phyloP scores from a whole-genome alignment of 1,140 invertebrate genomes.

The Conopomorpha cramerella region DNA sequence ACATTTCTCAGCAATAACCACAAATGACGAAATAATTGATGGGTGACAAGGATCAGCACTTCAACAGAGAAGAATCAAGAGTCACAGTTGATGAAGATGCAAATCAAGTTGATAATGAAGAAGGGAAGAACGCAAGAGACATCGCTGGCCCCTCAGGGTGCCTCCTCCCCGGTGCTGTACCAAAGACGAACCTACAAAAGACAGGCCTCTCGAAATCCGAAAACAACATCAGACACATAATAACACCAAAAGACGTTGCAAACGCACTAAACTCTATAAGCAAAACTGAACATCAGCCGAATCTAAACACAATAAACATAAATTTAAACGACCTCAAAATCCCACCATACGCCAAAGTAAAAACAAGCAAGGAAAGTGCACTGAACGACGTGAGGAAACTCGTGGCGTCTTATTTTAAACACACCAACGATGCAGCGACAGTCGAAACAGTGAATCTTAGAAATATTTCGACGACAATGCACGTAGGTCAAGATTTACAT shows the following conservation, averaged over 20 bases:
- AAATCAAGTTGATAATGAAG: no score
- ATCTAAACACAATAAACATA: conserved; percentile 2
- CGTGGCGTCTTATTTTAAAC: not conserved
- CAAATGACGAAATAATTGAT: no score
- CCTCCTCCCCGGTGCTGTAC: no score
- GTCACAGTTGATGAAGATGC: no score
- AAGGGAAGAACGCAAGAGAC: no score
- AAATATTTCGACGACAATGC: not conserved
- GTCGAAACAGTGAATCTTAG: not conserved
- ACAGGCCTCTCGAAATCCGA: conserved; percentile 41
- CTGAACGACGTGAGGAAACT: not conserved
- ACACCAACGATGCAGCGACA: not conserved
- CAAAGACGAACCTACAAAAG: conserved; percentile 10
- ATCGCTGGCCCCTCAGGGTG: no score
- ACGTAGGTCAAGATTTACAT: not conserved
- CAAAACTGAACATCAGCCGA: conserved; percentile 23
- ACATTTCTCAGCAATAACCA: no score
- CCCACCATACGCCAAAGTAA: not conserved
- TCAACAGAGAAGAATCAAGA: no score
- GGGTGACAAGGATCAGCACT: no score
- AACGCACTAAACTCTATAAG: conserved; percentile 25
- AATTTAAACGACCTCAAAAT: not conserved
- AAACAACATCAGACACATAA: conserved; percentile 31
- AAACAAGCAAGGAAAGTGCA: not conserved
- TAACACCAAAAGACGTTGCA: conserved; percentile 32